Conservation (phyloP, 2,797 vertebrate genomes). For the Naso thynnoides region DNA sequence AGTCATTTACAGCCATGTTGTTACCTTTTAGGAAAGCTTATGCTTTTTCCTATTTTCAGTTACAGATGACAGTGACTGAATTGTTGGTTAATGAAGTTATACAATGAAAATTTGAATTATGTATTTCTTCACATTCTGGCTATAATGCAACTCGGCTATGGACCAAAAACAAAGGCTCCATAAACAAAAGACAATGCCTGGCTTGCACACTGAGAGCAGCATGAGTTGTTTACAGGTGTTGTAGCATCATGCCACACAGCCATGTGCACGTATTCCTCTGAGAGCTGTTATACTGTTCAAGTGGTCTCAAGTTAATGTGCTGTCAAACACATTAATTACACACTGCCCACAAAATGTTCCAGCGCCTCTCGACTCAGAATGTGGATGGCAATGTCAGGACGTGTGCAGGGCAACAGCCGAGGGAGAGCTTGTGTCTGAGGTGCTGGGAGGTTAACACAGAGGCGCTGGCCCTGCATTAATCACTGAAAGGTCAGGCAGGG, state of each 20-base stretch:
- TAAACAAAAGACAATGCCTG: not conserved
- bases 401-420: conserved; percentile 20
- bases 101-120: not conserved
- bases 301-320: conserved; percentile 47
- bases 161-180: not conserved
- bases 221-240: not conserved
- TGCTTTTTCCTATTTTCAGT: not conserved
- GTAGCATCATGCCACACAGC: conserved; percentile 7
- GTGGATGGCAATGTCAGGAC: conserved; percentile 30
- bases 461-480: conserved; percentile 60
- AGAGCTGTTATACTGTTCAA: conserved; percentile 31
- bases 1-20: not conserved
- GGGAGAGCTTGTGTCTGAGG: conserved; percentile 45
- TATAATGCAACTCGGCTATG: not conserved
- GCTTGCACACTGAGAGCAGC: not conserved
- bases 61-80: not conserved
- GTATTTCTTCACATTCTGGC: not conserved
- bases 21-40: not conserved
- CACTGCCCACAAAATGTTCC: conserved; percentile 28
- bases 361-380: conserved; percentile 21
- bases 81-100: not conserved
- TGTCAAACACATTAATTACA: conserved; percentile 71
- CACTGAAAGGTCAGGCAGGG: conserved; percentile 62
- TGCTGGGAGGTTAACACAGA: conserved; percentile 59
- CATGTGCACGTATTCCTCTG: conserved; percentile 19